Base-by-base conservation (phyloP, 2,888 invertebrate species). In the Phorcus lineatus region DNA sequence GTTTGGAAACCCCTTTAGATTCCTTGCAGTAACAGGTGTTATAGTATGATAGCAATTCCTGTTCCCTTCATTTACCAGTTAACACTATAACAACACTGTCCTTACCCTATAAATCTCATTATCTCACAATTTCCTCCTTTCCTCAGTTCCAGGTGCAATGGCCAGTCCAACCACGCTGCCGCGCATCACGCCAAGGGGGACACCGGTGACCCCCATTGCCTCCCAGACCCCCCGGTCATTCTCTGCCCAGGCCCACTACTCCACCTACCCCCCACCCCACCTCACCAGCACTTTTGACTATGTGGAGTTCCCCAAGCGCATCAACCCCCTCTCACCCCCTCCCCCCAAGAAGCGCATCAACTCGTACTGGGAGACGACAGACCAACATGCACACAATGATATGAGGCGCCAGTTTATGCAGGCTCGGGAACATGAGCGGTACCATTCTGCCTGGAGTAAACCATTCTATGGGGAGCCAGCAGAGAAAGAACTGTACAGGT, bases 401-500 rank as follows among this genome's bases (percentile, higher is more conserved):
- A 88, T 88, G 80, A 84, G 92, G 16, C 78, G 89, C 19, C 81
- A 85, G 62, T 80, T 91, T 52, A 92, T 92, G 92, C 91, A 91
- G 81, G 90, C 90, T 79, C 81, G 90, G 66, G 92, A 92, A 83
- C 90, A 92, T 81, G 88, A 88, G 75, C 80, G 92, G 47, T 92
- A 92, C 77, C 92, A 92, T 82, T 91, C 91, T 13, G 91, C 92
- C 6, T 92, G 92, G 92, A 86, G 89, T 17, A 92, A 91, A 84
- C 89, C 91, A 6, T 92, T 90, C 81, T 92, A 92, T 81, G 92
- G 92, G 0, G 87, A 89, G 53, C 89, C 90, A 24, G 90, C 91
- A 11, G 92, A 92, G 78, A 87, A 89, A 80, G 92, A 92, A 81
- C 85, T 88, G 19, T 91, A 92, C 84, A 92, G 91, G 92, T 92